Conservation (phyloP, 2,888 invertebrate genomes). For the Portevinia maculata region DNA sequence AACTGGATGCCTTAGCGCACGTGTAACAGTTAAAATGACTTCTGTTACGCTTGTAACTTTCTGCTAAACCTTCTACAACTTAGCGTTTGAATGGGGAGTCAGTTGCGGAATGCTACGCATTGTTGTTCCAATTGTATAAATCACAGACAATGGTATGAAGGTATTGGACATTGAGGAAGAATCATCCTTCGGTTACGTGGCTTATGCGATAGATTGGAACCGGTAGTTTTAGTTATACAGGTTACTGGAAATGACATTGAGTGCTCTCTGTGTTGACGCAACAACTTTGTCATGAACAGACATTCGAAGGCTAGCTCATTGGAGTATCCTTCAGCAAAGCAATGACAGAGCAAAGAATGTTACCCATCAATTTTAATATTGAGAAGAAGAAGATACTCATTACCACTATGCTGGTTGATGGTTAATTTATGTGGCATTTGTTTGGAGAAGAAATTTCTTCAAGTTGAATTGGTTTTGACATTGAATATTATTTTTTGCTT, state of each 20-base stretch:
- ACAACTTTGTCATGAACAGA: background rate
- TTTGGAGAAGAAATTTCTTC: no score
- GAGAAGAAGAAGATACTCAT: no score
- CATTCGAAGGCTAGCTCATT: background rate
- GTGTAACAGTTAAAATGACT: background rate
- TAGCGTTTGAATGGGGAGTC: no score
- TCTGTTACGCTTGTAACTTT: no score
- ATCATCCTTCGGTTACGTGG: background rate
- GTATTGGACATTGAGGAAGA: constrained; percentile 3
- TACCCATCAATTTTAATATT: background rate
- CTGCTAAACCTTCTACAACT: no score
- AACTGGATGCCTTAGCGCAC: background rate
- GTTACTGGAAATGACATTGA: constrained; percentile 10
- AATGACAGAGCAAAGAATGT: background rate
- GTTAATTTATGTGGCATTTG: no score
- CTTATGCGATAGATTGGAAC: background rate
- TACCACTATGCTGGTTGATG: no score
- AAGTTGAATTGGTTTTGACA: no score
- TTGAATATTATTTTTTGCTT: no score
- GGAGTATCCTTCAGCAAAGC: background rate
- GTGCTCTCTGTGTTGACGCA: background rate
- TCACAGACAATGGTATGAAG: background rate
- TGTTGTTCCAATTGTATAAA: background rate
- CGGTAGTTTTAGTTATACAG: background rate
- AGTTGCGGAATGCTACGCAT: no score